These are phyloP conservation scores for Harpagifer antarcticus DNA, from an alignment of 2,797 vertebrate genomes.

Conservation along the genomic window DNA sequence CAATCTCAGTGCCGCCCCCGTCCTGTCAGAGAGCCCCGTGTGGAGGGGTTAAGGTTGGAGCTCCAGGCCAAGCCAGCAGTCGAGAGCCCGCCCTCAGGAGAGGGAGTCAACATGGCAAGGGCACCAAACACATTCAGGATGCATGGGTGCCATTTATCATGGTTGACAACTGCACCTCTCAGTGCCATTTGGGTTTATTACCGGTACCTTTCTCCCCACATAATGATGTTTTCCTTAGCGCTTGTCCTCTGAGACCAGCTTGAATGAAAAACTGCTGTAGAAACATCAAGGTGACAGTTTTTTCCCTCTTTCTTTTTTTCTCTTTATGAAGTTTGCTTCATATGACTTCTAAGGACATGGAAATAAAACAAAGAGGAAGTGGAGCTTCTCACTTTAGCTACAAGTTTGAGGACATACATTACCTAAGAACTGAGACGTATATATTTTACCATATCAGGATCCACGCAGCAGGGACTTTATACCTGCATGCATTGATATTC, in stretches of 20 bases:
- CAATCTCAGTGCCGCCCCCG: constrained; percentile 35
- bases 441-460: constrained; percentile 28
- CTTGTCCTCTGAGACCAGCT: constrained; percentile 79
- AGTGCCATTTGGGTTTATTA: constrained; percentile 86
- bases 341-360: constrained; percentile 63
- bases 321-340: constrained; percentile 71
- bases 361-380: constrained; percentile 58
- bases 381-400: constrained; percentile 35
- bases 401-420: constrained; percentile 39
- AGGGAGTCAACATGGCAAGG: constrained; percentile 81
- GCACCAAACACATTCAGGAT: constrained; percentile 82
- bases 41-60: constrained; percentile 66
- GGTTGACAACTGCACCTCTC: constrained; percentile 82
- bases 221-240: constrained; percentile 84
- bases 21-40: constrained; percentile 58
- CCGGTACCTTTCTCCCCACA: constrained; percentile 81
- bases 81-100: constrained; percentile 71
- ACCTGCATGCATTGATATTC: constrained; percentile 34
- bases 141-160: constrained; percentile 84
- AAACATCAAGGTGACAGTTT: constrained; percentile 82
- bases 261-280: constrained; percentile 77
- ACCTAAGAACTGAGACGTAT: constrained; percentile 33
- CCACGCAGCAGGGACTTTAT: constrained; percentile 39
- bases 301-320: constrained; percentile 4
- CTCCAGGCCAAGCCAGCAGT: constrained; percentile 68